Evolutionary conservation across 2,888 invertebrate genomes (phyloP).

Genomic region (Macaria notata): DNA sequence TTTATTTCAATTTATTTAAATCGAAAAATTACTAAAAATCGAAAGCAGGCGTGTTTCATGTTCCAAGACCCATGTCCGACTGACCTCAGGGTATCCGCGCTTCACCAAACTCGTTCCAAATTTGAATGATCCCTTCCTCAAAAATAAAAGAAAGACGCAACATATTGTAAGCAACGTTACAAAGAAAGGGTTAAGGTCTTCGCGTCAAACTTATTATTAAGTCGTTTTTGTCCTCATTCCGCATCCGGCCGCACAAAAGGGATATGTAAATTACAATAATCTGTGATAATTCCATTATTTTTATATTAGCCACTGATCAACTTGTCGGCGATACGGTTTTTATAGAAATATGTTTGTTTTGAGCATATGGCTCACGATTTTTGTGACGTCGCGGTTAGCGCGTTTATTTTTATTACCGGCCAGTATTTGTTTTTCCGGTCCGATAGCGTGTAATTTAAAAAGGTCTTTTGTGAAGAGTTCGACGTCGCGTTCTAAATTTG

Average conservation of each 20-base stretch:
- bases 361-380: slow-evolving; percentile 62
- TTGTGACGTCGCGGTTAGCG: slow-evolving; percentile 41
- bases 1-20: background rate
- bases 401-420: slow-evolving; percentile 41
- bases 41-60: slow-evolving; percentile 56
- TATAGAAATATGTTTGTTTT: slow-evolving; percentile 67
- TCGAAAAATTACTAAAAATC: background rate
- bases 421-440: slow-evolving; percentile 38
- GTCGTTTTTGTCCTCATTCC: slow-evolving; percentile 79
- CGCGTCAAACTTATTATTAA: slow-evolving; percentile 77
- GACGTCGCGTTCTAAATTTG: slow-evolving; percentile 4
- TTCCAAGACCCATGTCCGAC: slow-evolving; percentile 62
- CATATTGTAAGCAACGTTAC: slow-evolving; percentile 74
- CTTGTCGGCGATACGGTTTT: slow-evolving; percentile 64
- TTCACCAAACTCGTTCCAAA: slow-evolving; percentile 72
- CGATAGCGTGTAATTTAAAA: slow-evolving; percentile 36
- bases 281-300: slow-evolving; percentile 80
- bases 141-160: slow-evolving; percentile 63
- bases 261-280: slow-evolving; percentile 80
- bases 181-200: slow-evolving; percentile 77
- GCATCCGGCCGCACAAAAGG: slow-evolving; percentile 75
- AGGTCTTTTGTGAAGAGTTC: slow-evolving; percentile 3
- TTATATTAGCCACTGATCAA: slow-evolving; percentile 72
- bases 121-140: slow-evolving; percentile 75
- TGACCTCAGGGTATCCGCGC: slow-evolving; percentile 64